Percentiles rank a stretch among this genome's conserved stretches.
Evolutionary conservation across 2,797 vertebrate genomes (phyloP).

Genomic region (Mus caroli): DNA sequence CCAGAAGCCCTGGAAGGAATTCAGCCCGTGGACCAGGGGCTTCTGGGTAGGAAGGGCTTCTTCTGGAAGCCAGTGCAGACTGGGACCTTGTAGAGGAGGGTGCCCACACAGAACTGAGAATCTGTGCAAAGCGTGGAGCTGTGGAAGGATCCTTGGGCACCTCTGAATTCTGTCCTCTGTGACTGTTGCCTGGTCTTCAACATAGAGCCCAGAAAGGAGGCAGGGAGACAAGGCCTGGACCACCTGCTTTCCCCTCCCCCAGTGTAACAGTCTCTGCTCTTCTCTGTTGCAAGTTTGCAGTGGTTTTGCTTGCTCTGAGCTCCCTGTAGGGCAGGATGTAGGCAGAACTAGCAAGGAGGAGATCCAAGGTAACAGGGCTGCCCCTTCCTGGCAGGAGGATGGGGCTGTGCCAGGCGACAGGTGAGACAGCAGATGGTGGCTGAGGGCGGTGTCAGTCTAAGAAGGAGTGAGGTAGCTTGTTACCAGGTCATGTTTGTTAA

Average conservation of each 20-base stretch:
- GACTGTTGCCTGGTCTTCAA: too few relatives aligned
- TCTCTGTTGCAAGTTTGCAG: not conserved
- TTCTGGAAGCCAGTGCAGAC: not conserved
- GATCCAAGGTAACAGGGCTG: not conserved
- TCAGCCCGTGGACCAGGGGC: too few relatives aligned
- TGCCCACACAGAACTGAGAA: too few relatives aligned
- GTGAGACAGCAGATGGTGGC: constrained; percentile 74
- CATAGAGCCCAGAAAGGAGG: not conserved
- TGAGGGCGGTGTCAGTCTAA: constrained; percentile 52
- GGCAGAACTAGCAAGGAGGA: not conserved
- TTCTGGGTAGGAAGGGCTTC: not conserved
- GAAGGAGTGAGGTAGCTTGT: constrained; percentile 41
- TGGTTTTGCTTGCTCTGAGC: not conserved
- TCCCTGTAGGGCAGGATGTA: not conserved
- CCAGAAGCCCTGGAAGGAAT: not conserved
- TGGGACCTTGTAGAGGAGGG: not conserved
- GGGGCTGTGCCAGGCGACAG: constrained; percentile 61
- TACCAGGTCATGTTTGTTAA: not conserved
- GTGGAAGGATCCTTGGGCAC: not conserved
- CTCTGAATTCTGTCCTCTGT: not conserved
- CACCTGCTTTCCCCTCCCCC: not conserved
- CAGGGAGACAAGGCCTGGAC: not conserved
- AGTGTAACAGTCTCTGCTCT: not conserved
- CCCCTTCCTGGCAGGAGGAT: not conserved
- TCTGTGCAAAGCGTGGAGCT: accelerated